Percentiles rank a stretch among this genome's conserved stretches.
Conservation (phyloP, 2,113 vertebrate genomes). For the Leptodactylus fuscus region DNA sequence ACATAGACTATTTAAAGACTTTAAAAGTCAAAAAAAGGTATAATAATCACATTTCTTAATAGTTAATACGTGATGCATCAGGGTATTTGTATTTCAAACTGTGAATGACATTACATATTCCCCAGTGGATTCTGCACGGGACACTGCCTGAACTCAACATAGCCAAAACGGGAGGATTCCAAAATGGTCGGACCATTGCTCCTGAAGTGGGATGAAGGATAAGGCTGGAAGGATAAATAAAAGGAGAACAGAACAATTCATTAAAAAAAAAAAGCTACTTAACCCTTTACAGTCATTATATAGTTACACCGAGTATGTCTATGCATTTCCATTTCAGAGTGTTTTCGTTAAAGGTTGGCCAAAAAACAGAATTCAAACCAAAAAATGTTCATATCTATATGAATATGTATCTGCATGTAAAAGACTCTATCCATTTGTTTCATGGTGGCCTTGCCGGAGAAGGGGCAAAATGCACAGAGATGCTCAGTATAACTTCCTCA, state of each 20-base stretch:
- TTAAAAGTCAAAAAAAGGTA: constrained; percentile 64
- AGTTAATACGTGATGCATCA: constrained; percentile 80
- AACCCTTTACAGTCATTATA: constrained; percentile 5
- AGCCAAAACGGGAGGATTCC: constrained; percentile 61
- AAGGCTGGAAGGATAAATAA: constrained; percentile 11
- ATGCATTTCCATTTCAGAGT: constrained; percentile 51
- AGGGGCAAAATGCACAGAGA: constrained; percentile 36
- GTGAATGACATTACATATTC: constrained; percentile 77
- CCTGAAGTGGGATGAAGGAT: constrained; percentile 20
- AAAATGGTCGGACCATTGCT: constrained; percentile 64
- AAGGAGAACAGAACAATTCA: constrained; percentile 14
- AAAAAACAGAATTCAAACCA: constrained; percentile 40
- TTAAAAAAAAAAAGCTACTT: background rate
- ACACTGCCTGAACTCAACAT: constrained; percentile 64
- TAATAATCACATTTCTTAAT: constrained; percentile 78
- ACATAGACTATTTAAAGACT: constrained; percentile 71
- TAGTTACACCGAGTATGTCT: constrained; percentile 36
- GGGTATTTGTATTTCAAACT: constrained; percentile 83
- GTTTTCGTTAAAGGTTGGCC: constrained; percentile 36
- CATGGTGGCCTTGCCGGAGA: constrained; percentile 16
- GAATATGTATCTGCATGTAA: constrained; percentile 47
- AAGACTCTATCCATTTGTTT: constrained; percentile 9
- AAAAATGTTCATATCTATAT: constrained; percentile 30
- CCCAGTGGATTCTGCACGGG: constrained; percentile 71
- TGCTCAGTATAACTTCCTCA: constrained; percentile 19